Conservation (phyloP, 2,797 vertebrate species). For the Hippocampus kuda region DNA sequence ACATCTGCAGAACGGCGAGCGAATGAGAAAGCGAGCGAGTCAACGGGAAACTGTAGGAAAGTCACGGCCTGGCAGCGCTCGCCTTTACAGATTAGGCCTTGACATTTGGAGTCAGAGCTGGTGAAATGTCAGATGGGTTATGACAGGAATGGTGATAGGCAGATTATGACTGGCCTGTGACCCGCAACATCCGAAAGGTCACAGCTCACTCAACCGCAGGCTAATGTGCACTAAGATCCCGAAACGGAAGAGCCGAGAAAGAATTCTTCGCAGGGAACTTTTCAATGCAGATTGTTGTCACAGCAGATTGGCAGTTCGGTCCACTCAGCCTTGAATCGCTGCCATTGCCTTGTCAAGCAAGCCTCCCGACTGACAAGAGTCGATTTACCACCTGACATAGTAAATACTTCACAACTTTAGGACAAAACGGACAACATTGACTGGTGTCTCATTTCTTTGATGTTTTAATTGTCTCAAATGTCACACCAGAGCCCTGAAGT, state of each 20-base stretch:
- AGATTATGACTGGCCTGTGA: slow-evolving; percentile 64
- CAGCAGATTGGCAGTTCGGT: background rate
- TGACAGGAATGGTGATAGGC: slow-evolving; percentile 66
- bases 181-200: slow-evolving; percentile 60
- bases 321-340: background rate
- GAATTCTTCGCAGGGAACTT: slow-evolving; percentile 14
- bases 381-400: background rate
- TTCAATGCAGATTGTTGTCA: slow-evolving; percentile 14
- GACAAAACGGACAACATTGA: background rate
- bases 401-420: too few relatives aligned
- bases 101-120: slow-evolving; percentile 67
- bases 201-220: slow-evolving; percentile 34
- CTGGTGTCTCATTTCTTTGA: background rate
- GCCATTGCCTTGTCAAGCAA: background rate
- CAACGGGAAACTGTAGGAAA: slow-evolving; percentile 24
- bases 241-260: slow-evolving; percentile 21
- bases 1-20: slow-evolving; percentile 17
- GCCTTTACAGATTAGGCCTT: slow-evolving; percentile 54
- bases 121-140: slow-evolving; percentile 67
- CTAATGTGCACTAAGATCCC: slow-evolving; percentile 41
- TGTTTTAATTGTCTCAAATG: too few relatives aligned
- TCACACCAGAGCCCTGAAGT: too few relatives aligned
- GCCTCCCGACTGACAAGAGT: background rate
- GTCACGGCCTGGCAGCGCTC: slow-evolving; percentile 23
- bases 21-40: slow-evolving; percentile 15